Evolutionary conservation across 2,113 vertebrate genomes (phyloP).

Genomic region (Crotophaga sulcirostris): DNA sequence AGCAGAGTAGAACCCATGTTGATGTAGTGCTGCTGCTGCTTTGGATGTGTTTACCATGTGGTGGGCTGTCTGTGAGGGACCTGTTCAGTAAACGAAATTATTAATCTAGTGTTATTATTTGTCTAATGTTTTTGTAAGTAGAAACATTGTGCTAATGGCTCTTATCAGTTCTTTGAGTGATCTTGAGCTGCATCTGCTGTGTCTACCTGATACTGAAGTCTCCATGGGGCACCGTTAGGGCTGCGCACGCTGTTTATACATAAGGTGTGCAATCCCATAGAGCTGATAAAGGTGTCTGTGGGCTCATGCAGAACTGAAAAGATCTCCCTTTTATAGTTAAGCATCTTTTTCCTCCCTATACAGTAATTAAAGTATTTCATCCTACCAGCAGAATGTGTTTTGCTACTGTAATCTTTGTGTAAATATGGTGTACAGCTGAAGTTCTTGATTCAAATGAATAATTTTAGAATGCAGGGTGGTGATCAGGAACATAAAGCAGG

Average conservation of each 20-base stretch:
- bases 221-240: neutral
- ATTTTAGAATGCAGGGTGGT: neutral
- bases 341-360: neutral
- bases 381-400: neutral
- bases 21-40: neutral
- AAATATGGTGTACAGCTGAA: neutral
- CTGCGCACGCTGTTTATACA: neutral
- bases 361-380: neutral
- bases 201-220: neutral
- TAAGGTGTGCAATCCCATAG: neutral
- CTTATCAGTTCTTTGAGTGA: neutral
- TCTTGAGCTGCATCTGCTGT: neutral
- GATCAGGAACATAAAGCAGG: neutral
- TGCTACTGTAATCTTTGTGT: neutral
- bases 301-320: neutral
- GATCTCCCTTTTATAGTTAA: neutral
- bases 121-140: neutral
- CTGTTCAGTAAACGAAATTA: neutral
- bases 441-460: neutral
- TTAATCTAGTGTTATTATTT: neutral
- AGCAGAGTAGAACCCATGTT: accelerated
- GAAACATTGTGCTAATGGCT: neutral
- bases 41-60: accelerated
- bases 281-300: neutral
- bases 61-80: neutral